phyloP scores from a whole-genome alignment of 64 coral and sea anemone species.

The Catalaphyllia jardinei region DNA sequence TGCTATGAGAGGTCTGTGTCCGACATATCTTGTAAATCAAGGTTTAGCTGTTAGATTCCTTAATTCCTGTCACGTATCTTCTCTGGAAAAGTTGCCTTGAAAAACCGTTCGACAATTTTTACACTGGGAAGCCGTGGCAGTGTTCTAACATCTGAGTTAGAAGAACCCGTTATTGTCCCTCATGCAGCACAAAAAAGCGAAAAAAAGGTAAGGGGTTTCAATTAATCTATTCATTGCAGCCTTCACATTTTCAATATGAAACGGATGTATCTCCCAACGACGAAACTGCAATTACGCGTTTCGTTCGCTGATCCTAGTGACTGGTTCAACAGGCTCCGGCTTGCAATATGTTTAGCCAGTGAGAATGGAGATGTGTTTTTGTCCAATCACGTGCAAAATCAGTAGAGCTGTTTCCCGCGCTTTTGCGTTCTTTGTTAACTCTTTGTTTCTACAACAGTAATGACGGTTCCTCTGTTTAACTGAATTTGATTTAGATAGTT shows the following conservation, averaged over 20 bases:
- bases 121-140: slow-evolving; percentile 94
- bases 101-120: slow-evolving; percentile 97
- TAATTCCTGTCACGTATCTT: slow-evolving; percentile 76
- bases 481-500: background rate
- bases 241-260: no score
- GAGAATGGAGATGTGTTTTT: no score
- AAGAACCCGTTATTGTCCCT: slow-evolving; percentile 97
- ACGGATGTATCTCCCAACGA: no score
- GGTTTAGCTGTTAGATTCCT: background rate
- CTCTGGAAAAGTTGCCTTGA: slow-evolving; percentile 76
- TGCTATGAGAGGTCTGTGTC: no score
- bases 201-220: slow-evolving; percentile 65
- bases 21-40: background rate
- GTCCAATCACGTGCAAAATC: no score
- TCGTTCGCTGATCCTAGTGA: no score
- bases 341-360: no score
- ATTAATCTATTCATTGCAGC: background rate
- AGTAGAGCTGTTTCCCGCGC: background rate
- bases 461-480: no score
- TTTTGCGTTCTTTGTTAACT: no score
- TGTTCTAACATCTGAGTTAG: slow-evolving; percentile 92
- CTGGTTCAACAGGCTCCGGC: no score
- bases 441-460: no score
- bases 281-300: no score
- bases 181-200: slow-evolving; percentile 98